Evolutionary conservation across 2,888 invertebrate genomes (phyloP), one percentile per base, ranked within the genome.

Genomic region (Epirrita christyi): DNA sequence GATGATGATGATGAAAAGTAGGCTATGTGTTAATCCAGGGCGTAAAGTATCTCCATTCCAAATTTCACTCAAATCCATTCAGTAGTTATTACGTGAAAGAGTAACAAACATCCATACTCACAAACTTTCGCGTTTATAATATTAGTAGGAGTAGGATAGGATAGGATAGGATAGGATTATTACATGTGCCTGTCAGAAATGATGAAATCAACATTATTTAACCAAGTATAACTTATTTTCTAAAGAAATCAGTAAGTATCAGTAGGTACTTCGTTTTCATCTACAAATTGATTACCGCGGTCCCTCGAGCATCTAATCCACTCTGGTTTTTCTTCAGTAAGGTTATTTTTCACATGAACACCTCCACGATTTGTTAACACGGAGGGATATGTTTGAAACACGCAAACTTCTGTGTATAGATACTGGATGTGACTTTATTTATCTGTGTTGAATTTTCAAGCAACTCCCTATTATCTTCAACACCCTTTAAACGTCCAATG

Each of bases 361-460:
- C 75, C 66, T 70, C 49, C 34, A 50, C 62, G 61, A 61, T 65
- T 57, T 58, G 71, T 69, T 75, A 70, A 72, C 70, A 67, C 59
- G 50, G 55, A 57, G 46, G 51, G 64, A 68, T 69, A 68, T 67
- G 66, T 66, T 56, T 59, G 36, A 29, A 64, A 64, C 77, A 73
- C 70, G 74, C 74, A 37, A 76, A 61, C 66, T 28, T 53, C 46
- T 62, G 63, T 51, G 37, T 53, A 56, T 14, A 41, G 14, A 21
- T n/a, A 46, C 61, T 61, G 51, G 63, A 68, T 56, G 58, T 55
- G 56, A 14, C 55, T 2, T 41, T 8, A 8, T 41, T 21, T 32
- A n/a, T 36, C 11, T 36, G 21, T 2, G 21, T 21, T 21, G 2
- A 2, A 21, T 21, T 21, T 21, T 2, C 2, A 21, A 21, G 4